Conservation (phyloP, 2,113 vertebrate genomes). For the Melanocharis versteri region DNA sequence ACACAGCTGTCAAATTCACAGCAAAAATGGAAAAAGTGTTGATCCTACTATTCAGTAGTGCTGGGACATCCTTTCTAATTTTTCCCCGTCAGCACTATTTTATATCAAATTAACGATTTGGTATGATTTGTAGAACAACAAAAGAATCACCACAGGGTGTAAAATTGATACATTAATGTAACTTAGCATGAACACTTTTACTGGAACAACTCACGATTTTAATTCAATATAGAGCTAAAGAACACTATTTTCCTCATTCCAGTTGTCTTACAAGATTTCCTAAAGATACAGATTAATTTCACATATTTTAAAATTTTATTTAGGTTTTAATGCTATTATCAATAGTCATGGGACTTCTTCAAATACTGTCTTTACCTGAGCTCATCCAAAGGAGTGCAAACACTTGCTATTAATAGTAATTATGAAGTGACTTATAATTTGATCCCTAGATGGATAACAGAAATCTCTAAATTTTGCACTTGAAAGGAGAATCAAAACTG, state of each 20-base stretch:
- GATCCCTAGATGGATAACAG: not conserved
- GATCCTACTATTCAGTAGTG: not conserved
- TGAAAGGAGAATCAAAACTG: not conserved
- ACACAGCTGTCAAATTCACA: not conserved
- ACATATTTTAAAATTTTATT: not conserved
- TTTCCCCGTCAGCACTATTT: constrained; percentile 22
- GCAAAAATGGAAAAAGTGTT: constrained; percentile 15
- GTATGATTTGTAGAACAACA: not conserved
- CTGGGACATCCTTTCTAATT: not conserved
- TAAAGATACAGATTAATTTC: not conserved
- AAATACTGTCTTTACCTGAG: not conserved
- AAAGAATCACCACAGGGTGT: not conserved
- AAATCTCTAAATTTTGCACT: not conserved
- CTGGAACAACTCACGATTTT: not conserved
- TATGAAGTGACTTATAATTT: not conserved
- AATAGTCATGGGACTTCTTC: not conserved
- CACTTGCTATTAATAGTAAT: not conserved
- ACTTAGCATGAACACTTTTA: not conserved
- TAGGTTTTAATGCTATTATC: not conserved
- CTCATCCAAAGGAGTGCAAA: not conserved
- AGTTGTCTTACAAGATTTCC: not conserved
- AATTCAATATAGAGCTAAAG: not conserved
- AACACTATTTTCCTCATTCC: not conserved
- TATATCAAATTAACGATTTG: not conserved
- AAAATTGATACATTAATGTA: not conserved